Conservation (phyloP, 2,113 vertebrate species). For the Syngnathus typhle region DNA sequence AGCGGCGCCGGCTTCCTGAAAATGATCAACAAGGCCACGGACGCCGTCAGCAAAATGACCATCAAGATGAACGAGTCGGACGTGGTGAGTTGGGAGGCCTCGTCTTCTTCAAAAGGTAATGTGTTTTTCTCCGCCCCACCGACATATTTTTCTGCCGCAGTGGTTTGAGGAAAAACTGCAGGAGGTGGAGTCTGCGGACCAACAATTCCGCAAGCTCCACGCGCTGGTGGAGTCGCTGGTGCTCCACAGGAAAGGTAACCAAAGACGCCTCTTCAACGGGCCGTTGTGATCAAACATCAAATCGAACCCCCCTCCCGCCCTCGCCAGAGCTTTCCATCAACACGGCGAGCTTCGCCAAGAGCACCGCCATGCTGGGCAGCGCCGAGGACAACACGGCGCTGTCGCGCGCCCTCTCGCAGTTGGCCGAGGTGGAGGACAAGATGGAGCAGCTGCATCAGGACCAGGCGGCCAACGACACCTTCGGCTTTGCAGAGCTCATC, state of each 20-base stretch:
- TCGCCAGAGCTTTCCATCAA: slow-evolving; percentile 77
- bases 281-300: no score
- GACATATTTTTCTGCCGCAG: slow-evolving; percentile 54
- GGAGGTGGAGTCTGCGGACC: slow-evolving; percentile 92
- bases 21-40: slow-evolving; percentile 95
- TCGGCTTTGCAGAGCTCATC: slow-evolving; percentile 85
- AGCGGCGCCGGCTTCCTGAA: slow-evolving; percentile 96
- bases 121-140: background rate
- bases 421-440: slow-evolving; percentile 96
- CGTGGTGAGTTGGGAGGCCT: slow-evolving; percentile 73
- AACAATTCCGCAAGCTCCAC: slow-evolving; percentile 88
- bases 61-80: slow-evolving; percentile 99
- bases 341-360: slow-evolving; percentile 92
- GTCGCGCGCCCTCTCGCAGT: slow-evolving; percentile 89
- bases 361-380: slow-evolving; percentile 93
- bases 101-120: no score
- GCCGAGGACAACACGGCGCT: slow-evolving; percentile 96
- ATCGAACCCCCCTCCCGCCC: background rate
- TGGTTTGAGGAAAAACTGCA: slow-evolving; percentile 99
- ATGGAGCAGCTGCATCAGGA: slow-evolving; percentile 93
- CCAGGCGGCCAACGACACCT: slow-evolving; percentile 89
- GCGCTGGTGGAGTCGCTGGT: slow-evolving; percentile 84
- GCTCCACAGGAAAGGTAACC: slow-evolving; percentile 86
- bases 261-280: background rate
- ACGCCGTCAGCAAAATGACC: slow-evolving; percentile 98